phyloP scores from a whole-genome alignment of 2,888 invertebrate species.

The Acanthosepion lycidas region DNA sequence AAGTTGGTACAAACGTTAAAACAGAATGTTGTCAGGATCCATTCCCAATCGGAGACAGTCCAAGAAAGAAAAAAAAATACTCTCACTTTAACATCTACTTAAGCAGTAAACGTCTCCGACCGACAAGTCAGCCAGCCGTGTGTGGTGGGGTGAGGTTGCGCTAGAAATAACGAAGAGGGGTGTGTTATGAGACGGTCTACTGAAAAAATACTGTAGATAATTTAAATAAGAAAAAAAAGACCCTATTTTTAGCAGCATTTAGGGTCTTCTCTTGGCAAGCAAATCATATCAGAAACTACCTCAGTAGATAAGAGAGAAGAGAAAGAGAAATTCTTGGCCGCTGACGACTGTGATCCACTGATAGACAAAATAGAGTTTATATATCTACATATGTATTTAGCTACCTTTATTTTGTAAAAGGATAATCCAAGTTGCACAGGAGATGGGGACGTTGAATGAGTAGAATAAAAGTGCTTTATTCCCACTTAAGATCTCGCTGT shows the following conservation, averaged over 20 bases:
- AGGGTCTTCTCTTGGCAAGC: not conserved
- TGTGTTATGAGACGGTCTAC: not conserved
- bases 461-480: too few species aligned
- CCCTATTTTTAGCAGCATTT: not conserved
- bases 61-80: not conserved
- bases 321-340: not conserved
- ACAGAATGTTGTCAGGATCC: not conserved
- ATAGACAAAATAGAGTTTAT: not conserved
- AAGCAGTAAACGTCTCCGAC: not conserved
- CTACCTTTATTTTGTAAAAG: too few species aligned
- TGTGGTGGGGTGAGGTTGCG: not conserved
- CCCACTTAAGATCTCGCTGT: too few species aligned
- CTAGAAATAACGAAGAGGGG: not conserved
- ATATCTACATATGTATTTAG: not conserved
- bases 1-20: too few species aligned
- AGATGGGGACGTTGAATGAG: not conserved
- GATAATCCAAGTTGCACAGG: not conserved
- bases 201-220: not conserved
- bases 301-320: not conserved
- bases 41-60: not conserved
- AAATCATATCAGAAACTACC: not conserved
- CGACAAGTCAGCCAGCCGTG: not conserved
- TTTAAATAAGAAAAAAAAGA: not conserved
- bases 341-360: not conserved
- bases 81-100: not conserved